Base-by-base conservation (phyloP, 2,797 vertebrate genomes). In the Chrysocyon brachyurus region DNA sequence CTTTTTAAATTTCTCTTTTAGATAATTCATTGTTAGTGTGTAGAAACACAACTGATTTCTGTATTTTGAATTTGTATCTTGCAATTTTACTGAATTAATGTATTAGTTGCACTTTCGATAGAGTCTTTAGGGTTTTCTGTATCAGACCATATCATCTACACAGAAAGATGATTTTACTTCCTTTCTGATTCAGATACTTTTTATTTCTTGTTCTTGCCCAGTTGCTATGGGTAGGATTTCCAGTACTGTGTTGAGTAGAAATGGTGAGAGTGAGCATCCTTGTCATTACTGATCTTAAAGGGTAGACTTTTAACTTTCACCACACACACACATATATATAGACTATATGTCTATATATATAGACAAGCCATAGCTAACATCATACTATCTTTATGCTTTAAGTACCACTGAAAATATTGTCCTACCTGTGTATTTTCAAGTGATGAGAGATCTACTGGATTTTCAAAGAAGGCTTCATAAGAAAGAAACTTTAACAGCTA, bases 1-100 rank as follows among this genome's bases (percentile, higher is more conserved):
- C 31, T 87, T 87, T 72, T 77, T 79, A 61, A 70, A 52, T 87
- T 93, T 72, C 40, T 61, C 54, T 87, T 93, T 87, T 19, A 40
- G 66, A 19, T 81, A 52, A 12, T 31, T 93, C 24, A 61, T 70
- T 93, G 36, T 70, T 36, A 70, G 31, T 36, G 17, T 79, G 16
- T 79, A 81, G 24, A 33, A 87, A 87, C n/a, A 40, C 2, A 52
- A 36, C 6, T 88, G 19, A 72, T 54, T 63, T 89, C 21, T 88
- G 46, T 63, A 40, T 63, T 4, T 54, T 82, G 19, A 82, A 36
- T 73, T 88, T 82, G 6, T 72, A 82, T 40, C 40, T 33, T 88
- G n/a, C 2, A 54, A 17, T 16, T 87, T 49, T 70, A 54, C 2
- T 87, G 75, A 72, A 81, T 61, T 88, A 36, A 63, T 56, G 54